These are phyloP conservation scores for Passer domesticus DNA, from an alignment of 2,113 vertebrate genomes.

Conservation along the genomic window DNA sequence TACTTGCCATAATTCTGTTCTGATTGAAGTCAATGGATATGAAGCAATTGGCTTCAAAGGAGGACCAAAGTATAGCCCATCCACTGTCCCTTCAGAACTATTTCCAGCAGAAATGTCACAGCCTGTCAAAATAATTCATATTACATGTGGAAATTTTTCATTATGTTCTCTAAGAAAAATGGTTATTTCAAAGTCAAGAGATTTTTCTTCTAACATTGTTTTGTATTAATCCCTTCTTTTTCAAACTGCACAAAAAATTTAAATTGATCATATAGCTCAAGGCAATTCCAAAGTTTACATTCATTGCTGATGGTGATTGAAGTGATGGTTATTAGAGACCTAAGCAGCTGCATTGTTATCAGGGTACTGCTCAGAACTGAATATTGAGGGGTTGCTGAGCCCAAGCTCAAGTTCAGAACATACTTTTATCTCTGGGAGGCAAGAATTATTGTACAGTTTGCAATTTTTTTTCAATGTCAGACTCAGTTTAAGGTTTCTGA, in stretches of 20 bases:
- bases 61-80: neutral
- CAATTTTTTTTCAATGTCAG: neutral
- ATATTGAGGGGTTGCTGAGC: neutral
- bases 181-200: neutral
- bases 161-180: neutral
- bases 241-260: neutral
- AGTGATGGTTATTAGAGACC: conserved; percentile 35
- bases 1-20: neutral
- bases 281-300: conserved; percentile 13
- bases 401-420: conserved; percentile 22
- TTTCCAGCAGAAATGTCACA: neutral
- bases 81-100: neutral
- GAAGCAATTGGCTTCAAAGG: neutral
- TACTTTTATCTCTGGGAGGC: neutral
- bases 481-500: neutral
- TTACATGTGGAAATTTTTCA: neutral
- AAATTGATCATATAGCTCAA: conserved; percentile 10
- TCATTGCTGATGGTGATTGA: conserved; percentile 6
- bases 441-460: neutral
- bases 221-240: neutral
- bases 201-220: conserved; percentile 5
- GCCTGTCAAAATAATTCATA: conserved; percentile 33
- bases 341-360: conserved; percentile 32
- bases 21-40: neutral
- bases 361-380: conserved; percentile 11